Evolutionary conservation across 1,140 invertebrate species (phyloP), one percentile per base, ranked within the genome.

Genomic region (Parapsyche elsis): DNA sequence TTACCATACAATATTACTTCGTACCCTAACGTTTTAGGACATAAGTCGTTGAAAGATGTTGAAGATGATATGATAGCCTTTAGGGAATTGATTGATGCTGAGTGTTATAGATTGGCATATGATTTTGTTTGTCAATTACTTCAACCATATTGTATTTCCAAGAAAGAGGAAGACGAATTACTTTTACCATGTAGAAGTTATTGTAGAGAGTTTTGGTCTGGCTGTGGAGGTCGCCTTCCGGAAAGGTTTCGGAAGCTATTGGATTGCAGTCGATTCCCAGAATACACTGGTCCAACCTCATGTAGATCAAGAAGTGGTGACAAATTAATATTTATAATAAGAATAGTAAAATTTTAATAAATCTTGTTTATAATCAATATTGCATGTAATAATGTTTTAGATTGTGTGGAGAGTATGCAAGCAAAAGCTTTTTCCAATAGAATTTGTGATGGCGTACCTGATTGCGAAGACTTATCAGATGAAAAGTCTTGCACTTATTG

Each of bases 81-180:
- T 86, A 92, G 95, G 78, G 95, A 96, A 86, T 88, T 97, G 0
- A 92, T 96, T 0, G 95, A 97, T 85, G 94, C 94, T 0, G 95
- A 97, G 87, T 97, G 96, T 85, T 96, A 95, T 82, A 90, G 94
- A 79, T 89, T 94, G 81, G 94, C 95, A 0, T 93, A 94, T 86
- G 95, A 97, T 81, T 96, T 97, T 84, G 91, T 97, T 9, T 97
- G 96, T 84, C 93, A 95, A 84, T 88, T 96, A 21, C 87, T 97
- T 0, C 96, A 97, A 86, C 95, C 96, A 0, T 89, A 92, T 0
- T 96, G 95, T 87, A 84, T 90, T 12, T 84, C 85, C 1, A 87
- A 87, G 9, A 85, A 88, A 10, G 81, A 84, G 0, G 89, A 91
- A 83, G 90, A 92, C 73, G 85, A 90, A 67, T 87, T 94, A 23